Conservation (phyloP, 2,797 vertebrate species). For the Otus scops region DNA sequence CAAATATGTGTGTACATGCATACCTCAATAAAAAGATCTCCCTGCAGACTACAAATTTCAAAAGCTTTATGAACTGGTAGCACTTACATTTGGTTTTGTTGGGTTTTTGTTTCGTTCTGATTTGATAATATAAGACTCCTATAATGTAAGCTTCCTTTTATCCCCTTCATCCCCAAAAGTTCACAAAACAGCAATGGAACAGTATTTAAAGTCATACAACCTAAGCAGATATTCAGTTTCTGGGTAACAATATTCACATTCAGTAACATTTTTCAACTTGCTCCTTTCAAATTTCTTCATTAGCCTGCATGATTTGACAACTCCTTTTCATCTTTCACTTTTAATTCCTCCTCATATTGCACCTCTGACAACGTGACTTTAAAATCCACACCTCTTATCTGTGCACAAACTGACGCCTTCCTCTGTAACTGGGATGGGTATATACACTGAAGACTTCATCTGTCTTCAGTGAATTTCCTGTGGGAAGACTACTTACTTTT, state of each 20-base stretch:
- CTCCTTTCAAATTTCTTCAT: neutral
- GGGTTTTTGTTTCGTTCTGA: no score
- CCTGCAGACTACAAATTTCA: neutral
- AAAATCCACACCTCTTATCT: neutral
- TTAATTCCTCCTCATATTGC: neutral
- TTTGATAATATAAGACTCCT: neutral
- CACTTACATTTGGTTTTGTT: neutral
- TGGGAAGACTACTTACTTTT: neutral
- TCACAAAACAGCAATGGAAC: neutral
- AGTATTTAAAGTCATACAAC: neutral
- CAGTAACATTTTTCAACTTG: neutral
- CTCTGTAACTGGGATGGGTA: neutral
- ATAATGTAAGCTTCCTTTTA: neutral
- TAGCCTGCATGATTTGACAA: neutral
- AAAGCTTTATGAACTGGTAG: neutral
- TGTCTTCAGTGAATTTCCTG: neutral
- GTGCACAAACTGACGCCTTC: neutral
- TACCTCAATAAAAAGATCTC: neutral
- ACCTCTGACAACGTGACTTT: neutral
- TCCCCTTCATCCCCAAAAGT: neutral
- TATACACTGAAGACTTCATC: neutral
- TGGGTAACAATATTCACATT: neutral
- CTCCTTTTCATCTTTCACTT: neutral
- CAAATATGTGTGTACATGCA: fast-evolving
- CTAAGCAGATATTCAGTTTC: neutral